Percentiles rank a stretch among this genome's conserved stretches.
These are phyloP conservation scores for Ammospiza caudacuta DNA, from an alignment of 2,113 vertebrate species.

Conservation along the genomic window DNA sequence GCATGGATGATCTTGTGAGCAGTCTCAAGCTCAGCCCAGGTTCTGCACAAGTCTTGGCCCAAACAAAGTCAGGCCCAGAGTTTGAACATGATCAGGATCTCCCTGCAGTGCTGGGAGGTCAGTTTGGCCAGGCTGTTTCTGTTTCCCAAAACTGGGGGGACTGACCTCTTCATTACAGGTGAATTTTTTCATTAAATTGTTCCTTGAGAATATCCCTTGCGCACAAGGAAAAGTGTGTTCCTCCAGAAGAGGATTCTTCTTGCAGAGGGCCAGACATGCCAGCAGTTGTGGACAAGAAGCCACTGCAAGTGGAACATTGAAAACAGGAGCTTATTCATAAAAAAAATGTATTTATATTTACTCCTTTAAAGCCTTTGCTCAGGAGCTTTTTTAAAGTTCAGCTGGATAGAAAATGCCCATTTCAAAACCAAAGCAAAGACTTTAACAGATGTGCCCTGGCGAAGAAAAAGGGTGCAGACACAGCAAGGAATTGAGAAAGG, in stretches of 20 bases:
- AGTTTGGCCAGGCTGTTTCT: neutral
- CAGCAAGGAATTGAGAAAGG: slow-evolving; percentile 37
- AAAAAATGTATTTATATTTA: slow-evolving; percentile 63
- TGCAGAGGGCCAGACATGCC: neutral
- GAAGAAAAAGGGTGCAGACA: slow-evolving; percentile 39
- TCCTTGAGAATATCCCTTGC: neutral
- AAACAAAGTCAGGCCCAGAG: neutral
- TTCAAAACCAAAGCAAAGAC: slow-evolving; percentile 51
- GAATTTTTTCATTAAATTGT: neutral
- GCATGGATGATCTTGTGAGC: neutral
- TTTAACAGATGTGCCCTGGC: slow-evolving; percentile 66
- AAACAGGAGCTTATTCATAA: slow-evolving; percentile 66
- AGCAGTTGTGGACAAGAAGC: slow-evolving; percentile 33
- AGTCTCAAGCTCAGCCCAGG: neutral
- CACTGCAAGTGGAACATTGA: slow-evolving; percentile 42
- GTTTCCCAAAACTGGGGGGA: neutral
- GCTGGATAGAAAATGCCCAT: slow-evolving; percentile 50
- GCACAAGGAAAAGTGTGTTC: neutral
- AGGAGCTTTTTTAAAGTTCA: slow-evolving; percentile 43
- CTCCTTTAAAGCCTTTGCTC: slow-evolving; percentile 38
- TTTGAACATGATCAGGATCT: neutral
- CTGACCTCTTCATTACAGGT: neutral
- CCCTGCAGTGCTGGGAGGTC: neutral
- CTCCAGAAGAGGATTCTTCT: neutral
- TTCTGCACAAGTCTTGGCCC: neutral